phyloP scores from a whole-genome alignment of 2,888 invertebrate species.

The Alentia gelatinosa region DNA sequence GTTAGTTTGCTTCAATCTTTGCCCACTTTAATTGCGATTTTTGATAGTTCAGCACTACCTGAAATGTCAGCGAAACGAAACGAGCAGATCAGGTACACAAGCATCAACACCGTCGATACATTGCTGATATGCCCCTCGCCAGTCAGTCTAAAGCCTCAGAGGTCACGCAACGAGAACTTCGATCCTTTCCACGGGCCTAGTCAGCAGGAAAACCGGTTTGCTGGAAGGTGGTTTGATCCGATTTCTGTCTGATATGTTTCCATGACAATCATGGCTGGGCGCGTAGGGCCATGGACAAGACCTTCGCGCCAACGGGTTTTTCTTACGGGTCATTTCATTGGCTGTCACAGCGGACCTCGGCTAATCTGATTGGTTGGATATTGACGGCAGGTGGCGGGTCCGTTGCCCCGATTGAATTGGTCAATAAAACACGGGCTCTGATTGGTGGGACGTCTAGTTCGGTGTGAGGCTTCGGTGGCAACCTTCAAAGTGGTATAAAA shows the following conservation, averaged over 20 bases:
- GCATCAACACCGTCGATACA: too few species aligned
- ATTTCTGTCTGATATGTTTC: not conserved
- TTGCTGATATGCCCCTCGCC: too few species aligned
- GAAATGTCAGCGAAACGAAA: too few species aligned
- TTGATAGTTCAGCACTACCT: too few species aligned
- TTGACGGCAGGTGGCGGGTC: slow-evolving; percentile 16
- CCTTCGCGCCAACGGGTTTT: not conserved
- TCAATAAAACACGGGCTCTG: not conserved
- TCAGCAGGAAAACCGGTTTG: not conserved
- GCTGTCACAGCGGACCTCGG: not conserved
- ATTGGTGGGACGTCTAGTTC: too few species aligned
- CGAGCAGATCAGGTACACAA: too few species aligned
- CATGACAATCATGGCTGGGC: slow-evolving; percentile 18
- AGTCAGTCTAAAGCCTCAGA: not conserved
- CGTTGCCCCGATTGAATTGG: not conserved
- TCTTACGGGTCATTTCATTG: slow-evolving; percentile 21
- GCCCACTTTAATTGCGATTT: too few species aligned
- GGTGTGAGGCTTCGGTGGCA: too few species aligned
- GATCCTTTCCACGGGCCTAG: not conserved
- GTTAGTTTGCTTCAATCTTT: too few species aligned
- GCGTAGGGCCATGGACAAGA: not conserved
- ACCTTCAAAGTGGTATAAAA: too few species aligned
- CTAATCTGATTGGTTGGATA: slow-evolving; percentile 19
- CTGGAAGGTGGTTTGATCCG: not conserved
- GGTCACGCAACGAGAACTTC: not conserved